phyloP scores from a whole-genome alignment of 2,113 vertebrate species.

The Sterna hirundo region DNA sequence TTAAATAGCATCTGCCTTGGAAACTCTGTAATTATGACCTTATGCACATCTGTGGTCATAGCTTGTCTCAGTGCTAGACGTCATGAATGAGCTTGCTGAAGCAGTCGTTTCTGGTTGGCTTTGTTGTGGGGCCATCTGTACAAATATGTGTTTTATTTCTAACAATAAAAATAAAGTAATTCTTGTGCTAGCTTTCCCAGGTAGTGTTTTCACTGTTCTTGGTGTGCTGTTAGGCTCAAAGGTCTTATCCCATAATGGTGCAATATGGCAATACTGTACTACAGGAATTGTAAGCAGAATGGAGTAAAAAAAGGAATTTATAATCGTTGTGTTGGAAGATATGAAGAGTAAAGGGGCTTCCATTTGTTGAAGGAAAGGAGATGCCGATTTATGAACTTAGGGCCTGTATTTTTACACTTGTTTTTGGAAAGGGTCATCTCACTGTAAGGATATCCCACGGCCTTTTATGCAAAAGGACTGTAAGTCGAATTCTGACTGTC shows the following conservation, averaged over 20 bases:
- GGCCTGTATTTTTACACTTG: neutral
- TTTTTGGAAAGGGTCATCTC: neutral
- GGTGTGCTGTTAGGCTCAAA: neutral
- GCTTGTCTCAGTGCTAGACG: neutral
- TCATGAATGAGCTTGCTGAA: neutral
- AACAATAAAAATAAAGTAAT: neutral
- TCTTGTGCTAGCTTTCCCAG: neutral
- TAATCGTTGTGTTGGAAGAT: neutral
- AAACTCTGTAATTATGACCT: neutral
- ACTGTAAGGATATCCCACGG: neutral
- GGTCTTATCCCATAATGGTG: neutral
- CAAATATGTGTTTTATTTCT: neutral
- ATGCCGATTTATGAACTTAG: neutral
- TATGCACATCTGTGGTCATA: neutral
- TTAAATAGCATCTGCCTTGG: neutral
- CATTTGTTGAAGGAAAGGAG: neutral
- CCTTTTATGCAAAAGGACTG: neutral
- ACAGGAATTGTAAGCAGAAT: neutral
- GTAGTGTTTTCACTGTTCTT: neutral
- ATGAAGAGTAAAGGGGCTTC: neutral
- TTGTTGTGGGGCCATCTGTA: neutral
- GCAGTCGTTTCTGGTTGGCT: neutral
- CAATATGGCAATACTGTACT: neutral
- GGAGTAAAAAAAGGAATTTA: neutral
- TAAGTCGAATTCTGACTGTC: neutral